These are phyloP conservation scores for Pungitius pungitius DNA, from an alignment of 2,113 vertebrate genomes.

Conservation along the genomic window DNA sequence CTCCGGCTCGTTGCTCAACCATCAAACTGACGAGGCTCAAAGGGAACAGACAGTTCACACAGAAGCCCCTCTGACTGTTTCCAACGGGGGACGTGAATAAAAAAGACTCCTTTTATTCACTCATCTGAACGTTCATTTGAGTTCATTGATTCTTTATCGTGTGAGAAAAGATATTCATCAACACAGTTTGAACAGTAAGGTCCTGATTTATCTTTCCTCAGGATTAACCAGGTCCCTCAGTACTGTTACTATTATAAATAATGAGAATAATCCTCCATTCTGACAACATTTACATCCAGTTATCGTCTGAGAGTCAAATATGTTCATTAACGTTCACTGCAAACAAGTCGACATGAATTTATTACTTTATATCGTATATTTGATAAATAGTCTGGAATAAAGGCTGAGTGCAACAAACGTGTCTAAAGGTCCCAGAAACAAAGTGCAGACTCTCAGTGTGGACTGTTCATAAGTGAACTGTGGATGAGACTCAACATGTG, in stretches of 20 bases:
- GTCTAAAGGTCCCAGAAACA: no score
- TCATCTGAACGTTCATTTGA: not conserved
- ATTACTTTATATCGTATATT: slow-evolving; percentile 16
- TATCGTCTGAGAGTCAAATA: not conserved
- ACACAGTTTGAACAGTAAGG: not conserved
- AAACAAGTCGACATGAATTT: not conserved
- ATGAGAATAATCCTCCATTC: not conserved
- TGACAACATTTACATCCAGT: slow-evolving; percentile 21
- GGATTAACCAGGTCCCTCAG: not conserved
- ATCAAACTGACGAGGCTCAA: no score
- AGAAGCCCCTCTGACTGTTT: no score
- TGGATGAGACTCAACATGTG: no score
- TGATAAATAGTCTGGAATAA: no score
- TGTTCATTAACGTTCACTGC: slow-evolving; percentile 1
- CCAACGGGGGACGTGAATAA: no score
- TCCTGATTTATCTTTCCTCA: not conserved
- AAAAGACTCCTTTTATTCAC: slow-evolving; percentile 33
- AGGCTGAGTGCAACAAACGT: no score
- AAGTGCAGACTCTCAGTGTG: no score
- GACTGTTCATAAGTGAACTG: no score
- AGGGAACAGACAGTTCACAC: no score
- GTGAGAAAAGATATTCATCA: not conserved
- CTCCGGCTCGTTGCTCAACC: no score
- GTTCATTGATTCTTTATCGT: not conserved
- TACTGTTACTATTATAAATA: not conserved